phyloP scores from a whole-genome alignment of 2,113 vertebrate genomes.

The Bolborhynchus lineola region DNA sequence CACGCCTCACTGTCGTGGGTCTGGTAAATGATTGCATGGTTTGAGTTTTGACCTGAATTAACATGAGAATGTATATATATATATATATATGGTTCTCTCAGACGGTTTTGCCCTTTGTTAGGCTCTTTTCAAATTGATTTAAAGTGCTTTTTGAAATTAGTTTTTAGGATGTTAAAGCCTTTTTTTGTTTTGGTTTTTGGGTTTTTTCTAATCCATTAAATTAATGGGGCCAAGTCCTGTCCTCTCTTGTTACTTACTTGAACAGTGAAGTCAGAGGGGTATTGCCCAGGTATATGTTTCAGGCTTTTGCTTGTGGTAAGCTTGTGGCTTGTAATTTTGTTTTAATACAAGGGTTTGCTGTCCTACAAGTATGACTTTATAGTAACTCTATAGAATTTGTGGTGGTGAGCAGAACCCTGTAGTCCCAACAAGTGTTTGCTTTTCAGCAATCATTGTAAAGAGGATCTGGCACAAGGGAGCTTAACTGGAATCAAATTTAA shows the following conservation, averaged over 20 bases:
- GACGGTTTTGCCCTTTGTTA: neutral
- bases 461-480: neutral
- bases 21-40: slow-evolving; percentile 23
- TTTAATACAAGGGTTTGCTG: neutral
- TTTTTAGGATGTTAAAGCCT: neutral
- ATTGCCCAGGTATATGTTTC: neutral
- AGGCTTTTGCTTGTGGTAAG: neutral
- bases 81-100: slow-evolving; percentile 8
- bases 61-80: neutral
- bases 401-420: neutral
- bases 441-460: neutral
- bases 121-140: neutral
- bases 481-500: neutral
- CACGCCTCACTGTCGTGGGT: neutral
- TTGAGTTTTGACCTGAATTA: slow-evolving; percentile 5
- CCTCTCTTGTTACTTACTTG: neutral
- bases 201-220: neutral
- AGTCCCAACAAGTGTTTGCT: neutral
- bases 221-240: neutral
- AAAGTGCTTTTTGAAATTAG: neutral
- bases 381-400: neutral
- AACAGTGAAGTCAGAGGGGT: neutral
- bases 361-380: neutral
- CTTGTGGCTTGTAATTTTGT: neutral
- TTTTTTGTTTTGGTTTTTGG: neutral